phyloP scores from a whole-genome alignment of 2,113 vertebrate species.

The Pagrus major region DNA sequence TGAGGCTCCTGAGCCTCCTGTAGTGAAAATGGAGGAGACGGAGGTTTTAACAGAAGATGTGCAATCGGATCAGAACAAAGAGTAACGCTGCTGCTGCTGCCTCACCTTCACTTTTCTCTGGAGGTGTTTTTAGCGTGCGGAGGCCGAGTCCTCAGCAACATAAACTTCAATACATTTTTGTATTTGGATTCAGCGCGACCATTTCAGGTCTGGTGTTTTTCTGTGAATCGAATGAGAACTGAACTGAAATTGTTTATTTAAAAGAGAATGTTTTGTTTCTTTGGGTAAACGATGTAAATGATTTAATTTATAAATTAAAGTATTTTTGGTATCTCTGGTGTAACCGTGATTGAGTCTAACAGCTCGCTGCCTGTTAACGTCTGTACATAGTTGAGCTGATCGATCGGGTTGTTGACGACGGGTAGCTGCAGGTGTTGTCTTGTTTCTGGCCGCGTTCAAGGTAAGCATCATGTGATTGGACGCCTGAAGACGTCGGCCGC shows the following conservation, averaged over 20 bases:
- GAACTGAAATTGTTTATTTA: constrained; percentile 80
- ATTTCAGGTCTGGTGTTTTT: constrained; percentile 87
- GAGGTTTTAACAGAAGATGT: constrained; percentile 56
- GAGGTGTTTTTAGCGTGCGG: constrained; percentile 86
- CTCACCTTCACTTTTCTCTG: not conserved
- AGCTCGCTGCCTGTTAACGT: constrained; percentile 14
- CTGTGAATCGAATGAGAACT: constrained; percentile 81
- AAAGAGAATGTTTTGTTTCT: constrained; percentile 78
- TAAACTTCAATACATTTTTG: constrained; percentile 98
- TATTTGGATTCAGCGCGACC: constrained; percentile 94
- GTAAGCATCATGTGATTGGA: constrained; percentile 70
- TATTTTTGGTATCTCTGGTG: constrained; percentile 99
- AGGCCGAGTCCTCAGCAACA: constrained; percentile 85
- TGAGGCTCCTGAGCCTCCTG: constrained; percentile 58
- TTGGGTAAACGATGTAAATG: constrained; percentile 83
- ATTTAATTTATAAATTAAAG: constrained; percentile 99
- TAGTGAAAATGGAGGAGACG: constrained; percentile 55
- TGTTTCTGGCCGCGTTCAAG: constrained; percentile 56
- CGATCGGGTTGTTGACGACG: not conserved
- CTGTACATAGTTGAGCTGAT: constrained; percentile 35
- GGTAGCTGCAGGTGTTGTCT: constrained; percentile 51
- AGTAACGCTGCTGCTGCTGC: not conserved
- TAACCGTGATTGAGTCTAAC: constrained; percentile 88
- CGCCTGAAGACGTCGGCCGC: constrained; percentile 3
- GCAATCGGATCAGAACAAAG: not conserved